These are phyloP conservation scores for Leucophora obtusa DNA, from an alignment of 2,888 invertebrate genomes.

Conservation along the genomic window DNA sequence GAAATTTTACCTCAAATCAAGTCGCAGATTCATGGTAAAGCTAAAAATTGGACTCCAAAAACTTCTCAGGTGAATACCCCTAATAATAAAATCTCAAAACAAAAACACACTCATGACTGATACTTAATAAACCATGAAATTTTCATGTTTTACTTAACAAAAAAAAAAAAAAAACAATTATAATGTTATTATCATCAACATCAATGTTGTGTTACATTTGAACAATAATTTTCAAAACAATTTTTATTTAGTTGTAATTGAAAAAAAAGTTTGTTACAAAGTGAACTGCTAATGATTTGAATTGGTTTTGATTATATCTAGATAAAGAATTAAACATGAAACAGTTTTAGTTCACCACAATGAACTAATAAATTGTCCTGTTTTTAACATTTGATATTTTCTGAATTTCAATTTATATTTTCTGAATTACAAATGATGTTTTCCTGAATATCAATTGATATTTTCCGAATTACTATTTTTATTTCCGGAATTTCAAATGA, in stretches of 20 bases:
- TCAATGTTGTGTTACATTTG: neutral
- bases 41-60: too few relatives aligned
- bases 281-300: neutral
- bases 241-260: neutral
- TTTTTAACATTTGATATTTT: too few relatives aligned
- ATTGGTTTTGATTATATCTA: neutral
- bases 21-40: too few relatives aligned
- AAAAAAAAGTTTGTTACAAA: neutral
- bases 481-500: too few relatives aligned
- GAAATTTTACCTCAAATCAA: too few relatives aligned
- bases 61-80: neutral
- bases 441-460: too few relatives aligned
- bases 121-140: slow-evolving; percentile 47
- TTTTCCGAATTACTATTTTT: too few relatives aligned
- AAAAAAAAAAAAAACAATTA: slow-evolving; percentile 36
- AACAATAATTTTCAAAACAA: neutral
- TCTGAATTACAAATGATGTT: too few relatives aligned
- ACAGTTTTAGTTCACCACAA: too few relatives aligned
- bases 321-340: neutral
- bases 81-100: neutral
- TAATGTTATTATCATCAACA: neutral
- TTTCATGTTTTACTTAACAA: slow-evolving; percentile 47
- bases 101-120: slow-evolving; percentile 12
- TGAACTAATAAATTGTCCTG: too few relatives aligned
- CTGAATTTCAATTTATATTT: too few relatives aligned